Base-by-base conservation (phyloP, 2,113 vertebrate species). In the Cairina moschata region DNA sequence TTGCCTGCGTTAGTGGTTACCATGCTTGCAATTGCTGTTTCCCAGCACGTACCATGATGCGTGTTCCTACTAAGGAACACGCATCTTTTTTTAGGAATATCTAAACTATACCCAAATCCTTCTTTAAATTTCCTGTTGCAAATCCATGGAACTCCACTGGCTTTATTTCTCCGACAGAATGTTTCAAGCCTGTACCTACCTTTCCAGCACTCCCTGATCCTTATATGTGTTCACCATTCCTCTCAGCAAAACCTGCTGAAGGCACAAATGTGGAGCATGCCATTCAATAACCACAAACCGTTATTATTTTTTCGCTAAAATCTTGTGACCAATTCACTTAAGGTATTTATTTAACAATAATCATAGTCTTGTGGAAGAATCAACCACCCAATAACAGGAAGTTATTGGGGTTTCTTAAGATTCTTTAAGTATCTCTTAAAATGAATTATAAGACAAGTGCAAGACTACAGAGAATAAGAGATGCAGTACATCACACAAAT, bases 51-150 rank as follows among this genome's bases (percentile, higher is more conserved):
- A 2, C 17, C 3, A 1, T 3, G 42, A n/a, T 48, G 2, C 18
- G 7, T 17, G 29, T 6, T 29, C 12, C 65, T 52, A 18, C 13
- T 4, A 1, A 2, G 11, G n/a, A n/a, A n/a, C n/a, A 3, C 0
- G 0, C 4, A 2, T 22, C 46, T 48, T 26, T 26, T 32, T 21
- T 32, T 3, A 40, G 23, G 74, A 72, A 85, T 11, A n/a, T 25
- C 20, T 25, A 9, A 88, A 38, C 26, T 18, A 59, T 48, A 69
- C 38, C 14, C 20, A 85, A 73, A 80, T 48, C 69, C 38, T 36
- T 56, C 65, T 67, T 28, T 23, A 21, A 13, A 8, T 18, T 55
- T 75, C 28, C 56, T 59, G 9, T 17, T 59, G 23, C 32, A 23
- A 32, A 1, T 12, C 23, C 63, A 69, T 26, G 34, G 17, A 79